These are phyloP conservation scores for Bryconaethiops microstoma DNA, from an alignment of 2,797 vertebrate species.

Conservation along the genomic window DNA sequence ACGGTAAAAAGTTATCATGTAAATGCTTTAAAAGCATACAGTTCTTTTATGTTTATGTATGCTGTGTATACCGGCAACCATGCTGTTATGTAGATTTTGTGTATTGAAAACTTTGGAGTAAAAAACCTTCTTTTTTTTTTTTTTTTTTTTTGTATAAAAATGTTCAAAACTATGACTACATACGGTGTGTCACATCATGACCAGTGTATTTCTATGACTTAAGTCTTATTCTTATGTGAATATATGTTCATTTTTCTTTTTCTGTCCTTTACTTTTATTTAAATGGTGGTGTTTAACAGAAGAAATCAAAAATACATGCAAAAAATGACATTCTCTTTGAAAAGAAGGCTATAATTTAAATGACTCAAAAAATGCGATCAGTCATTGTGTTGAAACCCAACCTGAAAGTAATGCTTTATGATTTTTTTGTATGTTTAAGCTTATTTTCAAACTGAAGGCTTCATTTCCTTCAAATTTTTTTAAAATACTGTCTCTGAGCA, in stretches of 20 bases:
- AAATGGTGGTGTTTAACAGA: not conserved
- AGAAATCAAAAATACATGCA: conserved; percentile 25
- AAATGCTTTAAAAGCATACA: conserved; percentile 35
- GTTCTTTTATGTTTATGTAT: conserved; percentile 45
- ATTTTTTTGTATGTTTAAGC: not conserved
- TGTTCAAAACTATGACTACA: conserved; percentile 38
- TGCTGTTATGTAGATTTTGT: conserved; percentile 48
- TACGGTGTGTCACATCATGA: conserved; percentile 22
- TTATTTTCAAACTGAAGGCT: conserved; percentile 3
- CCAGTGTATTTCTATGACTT: conserved; percentile 43
- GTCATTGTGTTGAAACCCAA: not conserved
- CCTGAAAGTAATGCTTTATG: not conserved
- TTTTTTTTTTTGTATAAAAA: conserved; percentile 43
- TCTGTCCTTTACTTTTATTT: not conserved
- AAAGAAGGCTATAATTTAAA: not conserved
- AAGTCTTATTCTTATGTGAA: conserved; percentile 42
- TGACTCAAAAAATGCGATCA: not conserved
- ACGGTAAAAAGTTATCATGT: conserved; percentile 34
- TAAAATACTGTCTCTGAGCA: not conserved
- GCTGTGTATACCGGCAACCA: conserved; percentile 53
- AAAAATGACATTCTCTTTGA: not conserved
- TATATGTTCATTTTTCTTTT: conserved; percentile 20
- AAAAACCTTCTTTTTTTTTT: conserved; percentile 23
- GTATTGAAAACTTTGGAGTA: conserved; percentile 27
- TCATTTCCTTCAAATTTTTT: not conserved